Percentiles rank a stretch among this genome's conserved stretches.
Evolutionary conservation across 2,888 invertebrate genomes (phyloP).

Genomic region (Eristalis pertinax): DNA sequence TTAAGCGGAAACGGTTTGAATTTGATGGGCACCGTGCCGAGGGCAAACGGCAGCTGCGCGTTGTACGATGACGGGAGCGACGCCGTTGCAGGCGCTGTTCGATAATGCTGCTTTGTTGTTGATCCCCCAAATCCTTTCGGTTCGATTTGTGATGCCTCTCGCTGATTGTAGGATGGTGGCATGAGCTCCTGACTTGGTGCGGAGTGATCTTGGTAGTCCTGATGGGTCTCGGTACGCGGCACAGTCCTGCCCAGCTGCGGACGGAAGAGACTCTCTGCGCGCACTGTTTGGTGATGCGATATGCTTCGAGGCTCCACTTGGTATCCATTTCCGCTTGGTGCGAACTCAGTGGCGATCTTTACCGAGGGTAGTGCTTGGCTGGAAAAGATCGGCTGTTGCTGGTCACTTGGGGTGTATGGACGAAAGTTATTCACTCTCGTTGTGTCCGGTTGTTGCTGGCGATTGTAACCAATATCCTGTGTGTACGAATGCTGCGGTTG

Average conservation of each 20-base stretch:
- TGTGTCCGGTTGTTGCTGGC: not conserved
- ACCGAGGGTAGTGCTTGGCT: not conserved
- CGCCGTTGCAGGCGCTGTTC: slow-evolving; percentile 17
- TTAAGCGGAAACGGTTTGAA: slow-evolving; percentile 57
- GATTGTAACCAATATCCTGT: not conserved
- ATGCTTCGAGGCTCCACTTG: not conserved
- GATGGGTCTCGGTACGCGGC: not conserved
- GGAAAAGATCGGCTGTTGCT: not conserved
- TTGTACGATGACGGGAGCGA: slow-evolving; percentile 39
- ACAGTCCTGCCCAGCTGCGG: not conserved
- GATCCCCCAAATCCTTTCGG: not conserved
- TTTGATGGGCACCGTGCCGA: slow-evolving; percentile 58
- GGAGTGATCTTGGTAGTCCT: not conserved
- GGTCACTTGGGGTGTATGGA: not conserved
- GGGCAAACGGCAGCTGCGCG: slow-evolving; percentile 41
- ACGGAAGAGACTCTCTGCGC: not conserved
- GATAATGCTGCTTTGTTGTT: not conserved
- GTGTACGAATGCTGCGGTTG: not conserved
- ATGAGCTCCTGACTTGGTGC: slow-evolving; percentile 3
- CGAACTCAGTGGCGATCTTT: not conserved
- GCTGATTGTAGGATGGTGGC: slow-evolving; percentile 1
- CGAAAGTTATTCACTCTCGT: not conserved
- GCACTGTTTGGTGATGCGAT: not conserved
- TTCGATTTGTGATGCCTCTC: slow-evolving; percentile 11
- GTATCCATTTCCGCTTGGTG: not conserved